A percentile compares a stretch with the other conserved stretches of the same genome.
phyloP scores from a whole-genome alignment of 2,797 vertebrate genomes.

The Crax fasciolata region DNA sequence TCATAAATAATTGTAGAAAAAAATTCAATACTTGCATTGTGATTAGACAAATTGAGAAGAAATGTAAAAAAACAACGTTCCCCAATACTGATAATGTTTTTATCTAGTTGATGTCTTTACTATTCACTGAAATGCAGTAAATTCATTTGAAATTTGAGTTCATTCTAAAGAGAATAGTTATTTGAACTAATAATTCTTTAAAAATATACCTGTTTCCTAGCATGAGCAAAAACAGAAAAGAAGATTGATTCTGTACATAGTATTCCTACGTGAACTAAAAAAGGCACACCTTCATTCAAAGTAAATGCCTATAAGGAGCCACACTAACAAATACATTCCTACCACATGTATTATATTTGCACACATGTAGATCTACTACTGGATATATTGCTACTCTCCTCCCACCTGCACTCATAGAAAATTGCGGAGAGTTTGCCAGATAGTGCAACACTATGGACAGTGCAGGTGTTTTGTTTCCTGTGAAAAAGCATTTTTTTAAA shows the following conservation, averaged over 20 bases:
- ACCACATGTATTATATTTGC: background rate
- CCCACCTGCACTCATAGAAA: background rate
- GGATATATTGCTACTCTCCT: background rate
- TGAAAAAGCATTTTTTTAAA: background rate
- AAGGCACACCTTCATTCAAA: background rate
- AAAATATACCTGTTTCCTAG: background rate
- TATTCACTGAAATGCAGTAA: slow-evolving; percentile 47
- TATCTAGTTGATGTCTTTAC: slow-evolving; percentile 4
- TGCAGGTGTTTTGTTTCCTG: background rate
- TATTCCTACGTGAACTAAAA: background rate
- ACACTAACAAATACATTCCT: background rate
- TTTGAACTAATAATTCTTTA: background rate
- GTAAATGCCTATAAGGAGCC: background rate
- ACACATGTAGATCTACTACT: rapidly evolving
- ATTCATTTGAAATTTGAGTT: background rate
- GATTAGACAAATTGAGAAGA: slow-evolving; percentile 28
- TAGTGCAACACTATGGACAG: background rate
- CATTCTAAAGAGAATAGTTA: background rate
- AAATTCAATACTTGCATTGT: slow-evolving; percentile 58
- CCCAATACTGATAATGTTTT: background rate
- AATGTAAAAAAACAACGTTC: background rate
- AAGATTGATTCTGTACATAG: background rate
- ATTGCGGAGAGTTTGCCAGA: background rate
- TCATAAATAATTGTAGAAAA: slow-evolving; percentile 51
- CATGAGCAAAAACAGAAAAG: background rate